Evolutionary conservation across 2,113 vertebrate species (phyloP).

Genomic region (Phasianus colchicus): DNA sequence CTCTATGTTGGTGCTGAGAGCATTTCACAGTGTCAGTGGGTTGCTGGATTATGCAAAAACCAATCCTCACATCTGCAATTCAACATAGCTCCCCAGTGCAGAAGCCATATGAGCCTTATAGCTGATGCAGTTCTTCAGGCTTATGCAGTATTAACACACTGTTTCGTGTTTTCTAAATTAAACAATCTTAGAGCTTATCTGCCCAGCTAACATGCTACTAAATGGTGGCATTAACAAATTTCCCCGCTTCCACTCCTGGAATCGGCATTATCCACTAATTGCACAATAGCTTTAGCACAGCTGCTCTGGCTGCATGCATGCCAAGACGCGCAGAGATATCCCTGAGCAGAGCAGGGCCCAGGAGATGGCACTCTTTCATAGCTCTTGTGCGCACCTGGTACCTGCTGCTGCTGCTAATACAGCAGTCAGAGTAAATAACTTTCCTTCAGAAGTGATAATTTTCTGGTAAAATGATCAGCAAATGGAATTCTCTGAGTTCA

Average conservation of each 20-base stretch:
- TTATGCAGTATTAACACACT: slow-evolving; percentile 32
- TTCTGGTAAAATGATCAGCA: slow-evolving; percentile 69
- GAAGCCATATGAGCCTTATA: background rate
- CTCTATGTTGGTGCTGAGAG: background rate
- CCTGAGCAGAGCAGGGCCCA: background rate
- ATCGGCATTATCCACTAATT: background rate
- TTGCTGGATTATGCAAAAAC: background rate
- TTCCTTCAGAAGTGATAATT: slow-evolving; percentile 65
- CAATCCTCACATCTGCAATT: background rate
- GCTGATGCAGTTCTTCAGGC: background rate
- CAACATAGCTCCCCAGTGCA: background rate
- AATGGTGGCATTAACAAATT: slow-evolving; percentile 8
- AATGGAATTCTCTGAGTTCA: slow-evolving; percentile 51
- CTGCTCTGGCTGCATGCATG: fast-evolving
- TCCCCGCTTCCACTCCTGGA: background rate
- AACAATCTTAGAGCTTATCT: background rate
- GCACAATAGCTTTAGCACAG: background rate
- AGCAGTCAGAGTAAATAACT: slow-evolving; percentile 60
- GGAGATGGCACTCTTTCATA: slow-evolving; percentile 64
- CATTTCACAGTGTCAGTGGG: background rate
- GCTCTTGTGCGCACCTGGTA: background rate
- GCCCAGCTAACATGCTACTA: background rate
- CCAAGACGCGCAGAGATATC: background rate
- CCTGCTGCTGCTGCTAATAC: background rate
- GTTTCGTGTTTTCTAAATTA: background rate